Percentiles rank a stretch among this genome's conserved stretches.
These are phyloP conservation scores for Panthera tigris DNA, from an alignment of 2,113 vertebrate species.

Conservation along the genomic window DNA sequence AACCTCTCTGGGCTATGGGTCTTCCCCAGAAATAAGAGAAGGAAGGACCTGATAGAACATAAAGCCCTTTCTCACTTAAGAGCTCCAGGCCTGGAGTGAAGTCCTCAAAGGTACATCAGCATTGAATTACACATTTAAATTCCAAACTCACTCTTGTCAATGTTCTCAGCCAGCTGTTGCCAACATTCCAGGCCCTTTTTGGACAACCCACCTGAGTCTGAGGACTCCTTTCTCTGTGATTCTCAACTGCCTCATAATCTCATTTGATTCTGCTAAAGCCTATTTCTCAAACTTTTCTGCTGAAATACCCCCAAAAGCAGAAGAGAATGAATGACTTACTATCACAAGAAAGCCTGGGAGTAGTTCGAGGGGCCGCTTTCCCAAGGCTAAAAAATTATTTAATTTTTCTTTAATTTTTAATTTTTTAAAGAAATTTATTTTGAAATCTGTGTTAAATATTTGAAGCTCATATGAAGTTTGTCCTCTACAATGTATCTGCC, in stretches of 20 bases:
- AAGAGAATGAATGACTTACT: neutral
- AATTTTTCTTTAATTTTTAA: neutral
- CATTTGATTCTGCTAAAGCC: neutral
- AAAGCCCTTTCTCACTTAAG: neutral
- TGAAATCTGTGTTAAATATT: neutral
- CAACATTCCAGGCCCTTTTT: neutral
- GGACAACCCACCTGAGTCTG: neutral
- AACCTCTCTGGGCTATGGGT: neutral
- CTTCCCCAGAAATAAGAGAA: neutral
- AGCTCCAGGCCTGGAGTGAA: neutral
- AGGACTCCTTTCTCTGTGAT: neutral
- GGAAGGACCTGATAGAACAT: neutral
- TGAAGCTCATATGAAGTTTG: neutral
- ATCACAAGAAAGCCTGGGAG: neutral
- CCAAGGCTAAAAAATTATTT: neutral
- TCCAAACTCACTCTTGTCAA: neutral
- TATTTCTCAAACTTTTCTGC: neutral
- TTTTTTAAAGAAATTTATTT: neutral
- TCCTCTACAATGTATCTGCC: neutral
- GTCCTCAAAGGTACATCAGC: neutral
- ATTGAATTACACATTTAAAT: neutral
- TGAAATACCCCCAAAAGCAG: slow-evolving; percentile 18
- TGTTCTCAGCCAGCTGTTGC: neutral
- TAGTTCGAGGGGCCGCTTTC: neutral
- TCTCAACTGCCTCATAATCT: neutral